A percentile compares a stretch with the other conserved stretches of the same genome.
These are phyloP conservation scores for Stratiolaelaps scimitus DNA, from an alignment of 1,140 invertebrate species.

Conservation along the genomic window DNA sequence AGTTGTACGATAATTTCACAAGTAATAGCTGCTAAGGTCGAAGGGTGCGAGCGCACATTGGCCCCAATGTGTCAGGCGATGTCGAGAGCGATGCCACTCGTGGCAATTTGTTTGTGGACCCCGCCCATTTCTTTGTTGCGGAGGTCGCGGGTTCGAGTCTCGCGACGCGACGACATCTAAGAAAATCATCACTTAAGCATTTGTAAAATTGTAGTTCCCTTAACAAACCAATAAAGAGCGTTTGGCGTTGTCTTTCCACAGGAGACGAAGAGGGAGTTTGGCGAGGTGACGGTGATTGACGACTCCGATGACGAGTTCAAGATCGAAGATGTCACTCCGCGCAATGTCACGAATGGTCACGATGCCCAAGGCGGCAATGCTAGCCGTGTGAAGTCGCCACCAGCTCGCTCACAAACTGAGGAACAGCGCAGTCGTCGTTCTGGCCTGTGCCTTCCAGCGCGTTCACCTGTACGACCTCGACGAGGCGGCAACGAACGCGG, in stretches of 20 bases:
- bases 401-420: not conserved
- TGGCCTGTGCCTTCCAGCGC: not conserved
- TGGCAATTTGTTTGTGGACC: too few species aligned
- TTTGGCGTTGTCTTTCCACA: not conserved
- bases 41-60: too few species aligned
- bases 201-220: too few species aligned
- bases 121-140: too few species aligned
- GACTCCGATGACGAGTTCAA: conserved; percentile 6
- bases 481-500: not conserved
- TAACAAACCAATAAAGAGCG: too few species aligned
- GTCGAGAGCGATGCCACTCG: too few species aligned
- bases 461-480: not conserved
- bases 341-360: not conserved
- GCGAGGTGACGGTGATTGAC: not conserved
- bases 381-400: not conserved
- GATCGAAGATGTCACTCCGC: not conserved
- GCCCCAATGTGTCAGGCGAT: too few species aligned
- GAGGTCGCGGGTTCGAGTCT: too few species aligned
- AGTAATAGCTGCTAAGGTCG: too few species aligned
- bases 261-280: not conserved
- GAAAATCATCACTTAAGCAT: too few species aligned
- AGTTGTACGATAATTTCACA: too few species aligned
- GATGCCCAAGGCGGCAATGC: not conserved
- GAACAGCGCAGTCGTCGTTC: not conserved
- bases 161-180: too few species aligned